Conservation (phyloP, 2,113 vertebrate species). For the Oreotrochilus melanogaster region DNA sequence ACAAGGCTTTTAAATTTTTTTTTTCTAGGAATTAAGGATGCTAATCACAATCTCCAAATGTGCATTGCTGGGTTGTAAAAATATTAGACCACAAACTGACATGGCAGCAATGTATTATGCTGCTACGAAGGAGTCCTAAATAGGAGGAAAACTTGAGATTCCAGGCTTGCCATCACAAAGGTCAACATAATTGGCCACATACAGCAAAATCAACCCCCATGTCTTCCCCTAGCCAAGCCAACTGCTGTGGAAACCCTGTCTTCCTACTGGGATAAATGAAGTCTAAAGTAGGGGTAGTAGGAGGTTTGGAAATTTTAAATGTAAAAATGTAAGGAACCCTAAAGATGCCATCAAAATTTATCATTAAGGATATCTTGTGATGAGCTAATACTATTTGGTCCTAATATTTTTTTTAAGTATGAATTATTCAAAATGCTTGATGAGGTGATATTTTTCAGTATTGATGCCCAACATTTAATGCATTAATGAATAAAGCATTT, state of each 20-base stretch:
- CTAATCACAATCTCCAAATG: conserved; percentile 86
- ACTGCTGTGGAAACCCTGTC: conserved; percentile 76
- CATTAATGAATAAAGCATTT: neutral
- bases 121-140: conserved; percentile 76
- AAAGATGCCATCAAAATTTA: conserved; percentile 73
- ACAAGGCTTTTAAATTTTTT: conserved; percentile 79
- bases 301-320: conserved; percentile 76
- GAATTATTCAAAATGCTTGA: conserved; percentile 42
- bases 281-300: conserved; percentile 73
- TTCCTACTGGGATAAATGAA: conserved; percentile 81
- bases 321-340: conserved; percentile 71
- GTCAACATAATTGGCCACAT: conserved; percentile 87
- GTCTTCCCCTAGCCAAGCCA: conserved; percentile 63
- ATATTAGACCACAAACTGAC: conserved; percentile 81
- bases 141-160: conserved; percentile 77
- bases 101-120: conserved; percentile 67
- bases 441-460: neutral
- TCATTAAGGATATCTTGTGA: conserved; percentile 62
- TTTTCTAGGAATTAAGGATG: conserved; percentile 80
- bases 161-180: conserved; percentile 81
- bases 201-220: conserved; percentile 81
- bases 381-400: neutral
- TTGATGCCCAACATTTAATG: neutral
- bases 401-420: conserved; percentile 10
- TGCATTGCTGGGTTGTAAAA: conserved; percentile 79